These are phyloP conservation scores for Platalea minor DNA, from an alignment of 2,797 vertebrate species.

Conservation along the genomic window DNA sequence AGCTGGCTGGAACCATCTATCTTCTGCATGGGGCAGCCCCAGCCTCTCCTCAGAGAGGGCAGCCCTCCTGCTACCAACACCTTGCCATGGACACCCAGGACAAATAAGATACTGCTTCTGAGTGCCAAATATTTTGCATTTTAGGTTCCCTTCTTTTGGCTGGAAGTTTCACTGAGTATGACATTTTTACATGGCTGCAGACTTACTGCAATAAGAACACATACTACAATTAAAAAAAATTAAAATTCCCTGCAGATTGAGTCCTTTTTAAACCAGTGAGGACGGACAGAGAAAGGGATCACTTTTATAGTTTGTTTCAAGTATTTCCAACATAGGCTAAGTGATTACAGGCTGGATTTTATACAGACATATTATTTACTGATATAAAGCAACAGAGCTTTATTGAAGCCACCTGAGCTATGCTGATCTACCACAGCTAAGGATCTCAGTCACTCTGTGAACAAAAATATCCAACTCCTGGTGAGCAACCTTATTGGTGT, in stretches of 20 bases:
- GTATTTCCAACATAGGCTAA: not conserved
- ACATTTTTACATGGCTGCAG: not conserved
- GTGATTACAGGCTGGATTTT: not conserved
- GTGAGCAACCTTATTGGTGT: not conserved
- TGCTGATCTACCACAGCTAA: not conserved
- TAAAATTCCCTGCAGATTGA: not conserved
- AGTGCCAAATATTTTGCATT: not conserved
- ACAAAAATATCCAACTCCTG: fast-evolving
- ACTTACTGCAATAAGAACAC: not conserved
- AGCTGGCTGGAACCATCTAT: fast-evolving
- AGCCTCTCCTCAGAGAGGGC: not conserved
- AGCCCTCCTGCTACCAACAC: not conserved
- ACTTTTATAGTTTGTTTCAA: not conserved
- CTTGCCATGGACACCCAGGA: not conserved
- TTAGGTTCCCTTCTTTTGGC: not conserved
- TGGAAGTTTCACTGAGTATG: not conserved
- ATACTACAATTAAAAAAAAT: not conserved
- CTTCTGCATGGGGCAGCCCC: not conserved
- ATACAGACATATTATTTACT: not conserved
- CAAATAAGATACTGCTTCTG: not conserved
- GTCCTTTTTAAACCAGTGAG: not conserved
- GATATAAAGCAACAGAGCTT: not conserved
- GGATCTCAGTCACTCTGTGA: not conserved
- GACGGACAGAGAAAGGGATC: not conserved
- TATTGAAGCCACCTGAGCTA: not conserved